Evolutionary conservation across 2,888 invertebrate species (phyloP).

Genomic region (Cinara cedri): DNA sequence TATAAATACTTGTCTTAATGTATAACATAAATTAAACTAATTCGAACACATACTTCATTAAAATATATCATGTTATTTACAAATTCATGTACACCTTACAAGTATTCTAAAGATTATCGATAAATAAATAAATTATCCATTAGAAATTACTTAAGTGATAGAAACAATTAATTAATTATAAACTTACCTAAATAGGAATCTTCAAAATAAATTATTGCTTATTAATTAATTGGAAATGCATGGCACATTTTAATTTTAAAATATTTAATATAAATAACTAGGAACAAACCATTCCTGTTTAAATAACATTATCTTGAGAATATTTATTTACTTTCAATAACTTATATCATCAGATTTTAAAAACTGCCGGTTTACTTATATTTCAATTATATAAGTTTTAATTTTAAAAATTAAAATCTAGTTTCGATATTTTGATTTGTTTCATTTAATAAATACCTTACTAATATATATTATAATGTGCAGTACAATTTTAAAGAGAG

Average conservation of each 20-base stretch:
- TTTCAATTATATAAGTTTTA: not conserved
- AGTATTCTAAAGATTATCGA: constrained; percentile 3
- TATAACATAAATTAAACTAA: constrained; percentile 1
- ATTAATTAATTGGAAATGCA: constrained; percentile 45
- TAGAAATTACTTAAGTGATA: not conserved
- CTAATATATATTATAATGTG: too few relatives aligned
- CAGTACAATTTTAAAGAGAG: too few relatives aligned
- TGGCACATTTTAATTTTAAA: constrained; percentile 40
- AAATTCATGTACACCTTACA: not conserved
- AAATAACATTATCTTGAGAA: constrained; percentile 31
- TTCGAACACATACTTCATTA: constrained; percentile 31
- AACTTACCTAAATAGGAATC: constrained; percentile 12
- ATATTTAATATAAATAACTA: constrained; percentile 32
- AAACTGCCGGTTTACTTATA: not conserved
- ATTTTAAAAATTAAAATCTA: too few relatives aligned
- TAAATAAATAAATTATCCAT: not conserved
- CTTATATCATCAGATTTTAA: not conserved
- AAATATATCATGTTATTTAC: not conserved
- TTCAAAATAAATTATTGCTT: constrained; percentile 24
- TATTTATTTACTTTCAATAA: not conserved
- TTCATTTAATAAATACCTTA: too few relatives aligned
- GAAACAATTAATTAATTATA: not conserved
- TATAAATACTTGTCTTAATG: constrained; percentile 19
- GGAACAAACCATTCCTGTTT: constrained; percentile 39
- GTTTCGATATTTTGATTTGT: not conserved